phyloP scores from a whole-genome alignment of 64 coral and sea anemone genomes.

The Pachyseris speciosa region DNA sequence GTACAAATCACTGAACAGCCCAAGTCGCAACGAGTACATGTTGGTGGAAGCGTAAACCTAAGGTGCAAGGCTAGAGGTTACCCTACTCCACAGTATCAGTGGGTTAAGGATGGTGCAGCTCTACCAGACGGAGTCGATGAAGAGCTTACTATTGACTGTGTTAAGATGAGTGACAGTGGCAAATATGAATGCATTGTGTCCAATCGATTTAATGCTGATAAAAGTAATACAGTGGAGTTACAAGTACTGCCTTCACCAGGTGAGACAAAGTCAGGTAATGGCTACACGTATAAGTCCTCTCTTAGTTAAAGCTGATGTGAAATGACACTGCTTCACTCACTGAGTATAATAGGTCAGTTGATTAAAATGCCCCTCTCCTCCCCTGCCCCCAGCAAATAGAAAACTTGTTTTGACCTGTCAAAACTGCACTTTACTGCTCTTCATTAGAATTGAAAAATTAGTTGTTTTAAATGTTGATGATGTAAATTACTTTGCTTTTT shows the following conservation, averaged over 20 bases:
- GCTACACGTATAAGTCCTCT: no score
- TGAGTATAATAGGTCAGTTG: no score
- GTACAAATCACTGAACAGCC: conserved; percentile 86
- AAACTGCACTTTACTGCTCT: no score
- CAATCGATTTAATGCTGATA: conserved; percentile 53
- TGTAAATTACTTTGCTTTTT: no score
- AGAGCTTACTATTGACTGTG: conserved; percentile 58
- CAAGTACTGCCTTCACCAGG: conserved; percentile 66
- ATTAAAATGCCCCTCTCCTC: no score
- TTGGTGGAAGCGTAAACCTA: conserved; percentile 52
- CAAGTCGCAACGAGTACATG: conserved; percentile 57
- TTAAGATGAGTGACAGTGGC: conserved; percentile 50
- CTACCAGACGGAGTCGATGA: conserved; percentile 71
- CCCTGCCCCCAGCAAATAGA: no score
- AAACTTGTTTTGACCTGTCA: no score
- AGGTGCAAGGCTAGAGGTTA: conserved; percentile 72
- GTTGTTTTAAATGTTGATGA: no score
- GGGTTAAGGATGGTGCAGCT: conserved; percentile 76
- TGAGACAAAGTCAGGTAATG: no score
- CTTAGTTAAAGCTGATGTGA: no score
- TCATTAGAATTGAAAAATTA: no score
- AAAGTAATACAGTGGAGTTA: conserved; percentile 67
- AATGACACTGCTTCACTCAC: no score
- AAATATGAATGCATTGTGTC: conserved; percentile 66
- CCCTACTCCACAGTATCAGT: conserved; percentile 70